Evolutionary conservation across 1,140 invertebrate genomes (phyloP), one percentile per base, ranked within the genome.

Genomic region (Psix sp.): DNA sequence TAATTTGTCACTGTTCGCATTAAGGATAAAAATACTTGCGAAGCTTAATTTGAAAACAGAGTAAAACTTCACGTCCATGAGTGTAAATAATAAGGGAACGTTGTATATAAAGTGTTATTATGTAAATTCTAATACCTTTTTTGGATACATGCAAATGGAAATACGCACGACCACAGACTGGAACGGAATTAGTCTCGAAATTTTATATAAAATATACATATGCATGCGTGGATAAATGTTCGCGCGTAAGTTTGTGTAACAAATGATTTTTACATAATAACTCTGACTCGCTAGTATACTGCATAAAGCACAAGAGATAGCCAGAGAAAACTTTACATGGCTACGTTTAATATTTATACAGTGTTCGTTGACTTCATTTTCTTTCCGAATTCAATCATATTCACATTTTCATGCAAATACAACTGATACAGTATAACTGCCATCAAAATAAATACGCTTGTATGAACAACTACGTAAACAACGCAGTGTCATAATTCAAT

Each of bases 341-440:
- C 11, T 40, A 20, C 29, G 39, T 60, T 56, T 60, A 60, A 74
- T 74, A 66, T 74, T 74, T 74, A 67, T 67, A 68, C 13, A 24
- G n/a, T 45, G 45, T 66, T 63, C 51, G 35, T 39, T 11, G 48
- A 20, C 54, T 68, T 68, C 59, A 63, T 74, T 68, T 74, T 74
- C 72, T 65, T 72, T 74, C 57, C 51, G 63, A 33, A 74, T 67
- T 74, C 71, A 63, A 74, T 74, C 72, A 68, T 74, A 74, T 65
- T 45, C 65, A 43, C 40, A 59, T 74, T 74, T 68, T 74, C 72
- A 68, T 68, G 63, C 72, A 68, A 74, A 74, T 68, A 63, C 20
- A 59, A 52, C 52, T 68, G 63, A 74, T 74, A 74, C 42, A 35
- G 52, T 74, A n/a, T n/a, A 68, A 63, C 42, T 39, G 38, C 38